Evolutionary conservation across 2,113 vertebrate species (phyloP).

Genomic region (Myxocyprinus asiaticus): DNA sequence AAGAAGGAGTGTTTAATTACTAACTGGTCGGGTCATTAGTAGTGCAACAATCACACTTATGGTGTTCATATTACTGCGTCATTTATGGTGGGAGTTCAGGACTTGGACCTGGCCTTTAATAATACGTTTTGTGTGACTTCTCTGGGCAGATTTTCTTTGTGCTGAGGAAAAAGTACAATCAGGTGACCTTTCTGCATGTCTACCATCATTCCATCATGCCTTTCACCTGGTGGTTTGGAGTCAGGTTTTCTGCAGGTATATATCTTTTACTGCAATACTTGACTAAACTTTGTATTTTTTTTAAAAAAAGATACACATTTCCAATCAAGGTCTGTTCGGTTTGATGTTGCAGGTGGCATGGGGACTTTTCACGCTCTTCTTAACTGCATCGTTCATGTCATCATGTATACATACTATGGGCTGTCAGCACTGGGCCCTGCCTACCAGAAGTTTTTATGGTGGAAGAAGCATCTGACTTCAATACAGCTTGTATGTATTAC

Average conservation of each 20-base stretch:
- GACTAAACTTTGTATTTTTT: not conserved
- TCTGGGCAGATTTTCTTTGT: constrained; percentile 90
- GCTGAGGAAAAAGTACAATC: constrained; percentile 92
- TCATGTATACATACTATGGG: constrained; percentile 97
- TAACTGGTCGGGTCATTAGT: too few species aligned
- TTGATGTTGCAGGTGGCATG: constrained; percentile 81
- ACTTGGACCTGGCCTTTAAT: not conserved
- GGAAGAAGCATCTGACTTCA: constrained; percentile 95
- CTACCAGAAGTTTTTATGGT: constrained; percentile 94
- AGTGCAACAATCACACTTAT: too few species aligned
- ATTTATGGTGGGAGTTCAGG: too few species aligned
- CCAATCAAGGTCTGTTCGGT: not conserved
- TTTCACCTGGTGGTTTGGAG: constrained; percentile 99
- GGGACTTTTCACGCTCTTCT: constrained; percentile 96
- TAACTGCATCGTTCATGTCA: constrained; percentile 89
- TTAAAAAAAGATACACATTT: not conserved
- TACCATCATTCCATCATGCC: constrained; percentile 98
- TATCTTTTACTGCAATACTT: not conserved
- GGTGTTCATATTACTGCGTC: too few species aligned
- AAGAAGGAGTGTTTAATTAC: too few species aligned
- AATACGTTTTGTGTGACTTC: constrained; percentile 51
- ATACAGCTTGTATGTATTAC: constrained; percentile 87
- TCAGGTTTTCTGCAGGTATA: constrained; percentile 92
- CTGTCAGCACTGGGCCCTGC: constrained; percentile 88
- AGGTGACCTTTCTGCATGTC: constrained; percentile 96